Evolutionary conservation across 2,888 invertebrate species (phyloP), one percentile per base, ranked within the genome.

Genomic region (Rhingia campestris): DNA sequence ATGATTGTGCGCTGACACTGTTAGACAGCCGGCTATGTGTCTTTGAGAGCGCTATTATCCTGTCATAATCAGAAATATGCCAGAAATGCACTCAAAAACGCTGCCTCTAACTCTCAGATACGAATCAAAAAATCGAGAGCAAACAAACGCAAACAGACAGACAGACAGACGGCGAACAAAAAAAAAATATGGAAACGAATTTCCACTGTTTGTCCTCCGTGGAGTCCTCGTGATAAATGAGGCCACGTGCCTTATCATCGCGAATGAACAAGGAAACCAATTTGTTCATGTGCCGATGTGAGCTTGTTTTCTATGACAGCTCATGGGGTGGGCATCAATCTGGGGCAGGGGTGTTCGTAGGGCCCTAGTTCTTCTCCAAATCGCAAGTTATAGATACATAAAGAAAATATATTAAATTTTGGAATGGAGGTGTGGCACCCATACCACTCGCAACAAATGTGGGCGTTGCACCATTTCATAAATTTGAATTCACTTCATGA

Each of bases 181-280:
- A 58, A 58, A 10, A 41, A 35, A 41, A 58, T 22, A 58, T n/a
- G 10, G 30, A 49, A 45, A 45, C 12, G 12, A 45, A 58, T 58
- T 58, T 53, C 51, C 58, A 35, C 63, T 59, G 49, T 58, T 70
- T 69, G 32, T 61, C 45, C 63, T 9, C 35, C 49, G 63, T 58
- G 10, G 5, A 54, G 69, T 77, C 63, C 74, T 73, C 33, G 53
- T 89, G 89, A 89, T 88, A 90, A 90, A 89, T 89, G 90, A 89
- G 88, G 90, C 88, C 89, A 90, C 89, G 90, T 90, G 90, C 88
- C 89, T 89, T 89, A 90, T 90, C 90, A 77, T 70, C 80, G 80
- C 47, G 45, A 61, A 30, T 47, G 79, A 59, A 85, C 77, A 81
- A 76, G 76, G 73, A 74, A 86, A 74, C 84, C 84, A 84, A 84